A percentile compares a stretch with the other conserved stretches of the same genome.
Conservation (phyloP, 2,797 vertebrate species). For the Ctenochaetus hawaiiensis region DNA sequence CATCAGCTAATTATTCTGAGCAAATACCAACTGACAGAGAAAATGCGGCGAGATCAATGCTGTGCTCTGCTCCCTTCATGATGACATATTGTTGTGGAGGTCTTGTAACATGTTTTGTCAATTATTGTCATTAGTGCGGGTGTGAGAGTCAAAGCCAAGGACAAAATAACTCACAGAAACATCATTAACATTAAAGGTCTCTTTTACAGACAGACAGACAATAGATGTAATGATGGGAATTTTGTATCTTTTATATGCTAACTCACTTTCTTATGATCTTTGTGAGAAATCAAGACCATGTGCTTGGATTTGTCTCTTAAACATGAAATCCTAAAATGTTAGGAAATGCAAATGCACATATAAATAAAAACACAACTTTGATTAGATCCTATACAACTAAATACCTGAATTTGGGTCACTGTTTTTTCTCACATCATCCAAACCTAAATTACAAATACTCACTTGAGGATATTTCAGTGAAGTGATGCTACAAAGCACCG, state of each 20-base stretch:
- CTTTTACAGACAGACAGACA: background rate
- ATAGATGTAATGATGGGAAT: slow-evolving; percentile 16
- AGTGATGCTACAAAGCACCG: slow-evolving; percentile 13
- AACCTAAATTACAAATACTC: background rate
- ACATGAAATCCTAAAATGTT: background rate
- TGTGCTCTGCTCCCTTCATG: slow-evolving; percentile 1
- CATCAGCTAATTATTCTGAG: slow-evolving; percentile 21
- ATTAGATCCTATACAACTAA: background rate
- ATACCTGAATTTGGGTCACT: background rate
- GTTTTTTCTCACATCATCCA: background rate
- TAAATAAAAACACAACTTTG: slow-evolving; percentile 2
- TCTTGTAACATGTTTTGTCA: slow-evolving; percentile 16
- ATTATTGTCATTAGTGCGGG: slow-evolving; percentile 2
- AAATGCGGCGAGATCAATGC: slow-evolving; percentile 16
- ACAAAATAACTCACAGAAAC: background rate
- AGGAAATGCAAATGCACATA: background rate
- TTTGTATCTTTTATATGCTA: background rate
- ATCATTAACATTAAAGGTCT: background rate
- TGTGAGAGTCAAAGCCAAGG: background rate
- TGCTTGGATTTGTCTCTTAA: background rate
- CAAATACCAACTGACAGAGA: slow-evolving; percentile 25
- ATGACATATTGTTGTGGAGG: slow-evolving; percentile 3
- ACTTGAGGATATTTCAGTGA: background rate
- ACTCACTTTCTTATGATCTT: background rate
- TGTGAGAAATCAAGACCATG: background rate